Evolutionary conservation across 2,888 invertebrate genomes (phyloP).

Genomic region (Athetis lepigone): DNA sequence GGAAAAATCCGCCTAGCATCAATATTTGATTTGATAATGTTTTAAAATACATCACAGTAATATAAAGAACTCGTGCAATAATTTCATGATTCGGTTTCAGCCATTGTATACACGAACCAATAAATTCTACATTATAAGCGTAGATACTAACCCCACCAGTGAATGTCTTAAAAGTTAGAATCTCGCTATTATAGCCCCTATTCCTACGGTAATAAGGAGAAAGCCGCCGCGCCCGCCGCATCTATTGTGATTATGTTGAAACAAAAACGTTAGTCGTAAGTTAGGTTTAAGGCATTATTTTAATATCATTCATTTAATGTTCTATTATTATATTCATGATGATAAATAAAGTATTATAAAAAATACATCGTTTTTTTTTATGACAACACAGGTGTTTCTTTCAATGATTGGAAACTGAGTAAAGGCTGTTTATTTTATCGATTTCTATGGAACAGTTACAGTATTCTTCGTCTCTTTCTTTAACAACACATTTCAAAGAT

Average conservation of each 20-base stretch:
- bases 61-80: too few species aligned
- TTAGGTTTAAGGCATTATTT: slow-evolving; percentile 81
- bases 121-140: slow-evolving; percentile 38
- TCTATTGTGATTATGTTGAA: slow-evolving; percentile 83
- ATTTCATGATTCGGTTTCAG: too few species aligned
- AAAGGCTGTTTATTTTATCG: too few species aligned
- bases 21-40: background rate
- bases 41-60: background rate
- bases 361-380: slow-evolving; percentile 6
- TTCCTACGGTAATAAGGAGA: slow-evolving; percentile 24
- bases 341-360: slow-evolving; percentile 77
- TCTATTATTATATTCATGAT: slow-evolving; percentile 78
- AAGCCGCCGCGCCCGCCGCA: slow-evolving; percentile 78
- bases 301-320: slow-evolving; percentile 82
- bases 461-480: too few species aligned
- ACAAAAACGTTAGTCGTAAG: slow-evolving; percentile 78
- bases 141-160: slow-evolving; percentile 59
- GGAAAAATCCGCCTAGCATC: too few species aligned
- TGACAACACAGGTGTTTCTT: background rate
- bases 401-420: background rate
- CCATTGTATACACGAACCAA: slow-evolving; percentile 33
- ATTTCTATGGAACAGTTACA: too few species aligned
- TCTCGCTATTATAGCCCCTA: slow-evolving; percentile 55
- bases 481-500: too few species aligned
- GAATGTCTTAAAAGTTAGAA: slow-evolving; percentile 59